Evolutionary conservation across 2,797 vertebrate genomes (phyloP).

Genomic region (Limosa lapponica): DNA sequence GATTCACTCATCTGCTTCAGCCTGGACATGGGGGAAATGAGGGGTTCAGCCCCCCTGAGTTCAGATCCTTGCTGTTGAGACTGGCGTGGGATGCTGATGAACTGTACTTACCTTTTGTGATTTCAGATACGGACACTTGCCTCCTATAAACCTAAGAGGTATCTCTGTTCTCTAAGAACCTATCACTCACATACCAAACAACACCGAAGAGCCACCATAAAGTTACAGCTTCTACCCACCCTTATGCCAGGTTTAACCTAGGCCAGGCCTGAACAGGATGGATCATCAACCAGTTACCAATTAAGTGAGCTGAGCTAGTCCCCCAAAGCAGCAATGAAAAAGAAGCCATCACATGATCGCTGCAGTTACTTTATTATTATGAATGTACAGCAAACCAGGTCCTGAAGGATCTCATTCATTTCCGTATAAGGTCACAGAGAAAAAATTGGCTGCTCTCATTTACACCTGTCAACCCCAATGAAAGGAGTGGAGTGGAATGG

Average conservation of each 20-base stretch:
- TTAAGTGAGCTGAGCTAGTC: background rate
- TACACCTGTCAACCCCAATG: conserved; percentile 9
- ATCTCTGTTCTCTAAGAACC: background rate
- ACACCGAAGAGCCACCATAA: background rate
- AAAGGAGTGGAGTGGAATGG: background rate
- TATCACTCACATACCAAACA: background rate
- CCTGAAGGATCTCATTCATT: conserved; percentile 19
- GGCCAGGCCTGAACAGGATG: background rate
- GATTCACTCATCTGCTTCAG: background rate
- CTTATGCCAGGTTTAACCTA: background rate
- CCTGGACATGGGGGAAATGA: fast-evolving
- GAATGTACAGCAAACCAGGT: background rate
- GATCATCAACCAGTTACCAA: background rate
- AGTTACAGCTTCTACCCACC: background rate
- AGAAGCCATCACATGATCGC: background rate
- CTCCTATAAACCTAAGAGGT: background rate
- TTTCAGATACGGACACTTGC: background rate
- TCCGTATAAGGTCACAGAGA: background rate
- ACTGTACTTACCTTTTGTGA: background rate
- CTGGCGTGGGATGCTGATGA: background rate
- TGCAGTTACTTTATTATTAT: background rate
- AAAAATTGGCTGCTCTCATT: conserved; percentile 4
- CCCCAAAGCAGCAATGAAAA: background rate
- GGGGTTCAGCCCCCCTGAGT: background rate
- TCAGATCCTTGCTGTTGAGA: background rate